phyloP scores from a whole-genome alignment of 2,797 vertebrate species.

The Hypotaenidia okinawae region DNA sequence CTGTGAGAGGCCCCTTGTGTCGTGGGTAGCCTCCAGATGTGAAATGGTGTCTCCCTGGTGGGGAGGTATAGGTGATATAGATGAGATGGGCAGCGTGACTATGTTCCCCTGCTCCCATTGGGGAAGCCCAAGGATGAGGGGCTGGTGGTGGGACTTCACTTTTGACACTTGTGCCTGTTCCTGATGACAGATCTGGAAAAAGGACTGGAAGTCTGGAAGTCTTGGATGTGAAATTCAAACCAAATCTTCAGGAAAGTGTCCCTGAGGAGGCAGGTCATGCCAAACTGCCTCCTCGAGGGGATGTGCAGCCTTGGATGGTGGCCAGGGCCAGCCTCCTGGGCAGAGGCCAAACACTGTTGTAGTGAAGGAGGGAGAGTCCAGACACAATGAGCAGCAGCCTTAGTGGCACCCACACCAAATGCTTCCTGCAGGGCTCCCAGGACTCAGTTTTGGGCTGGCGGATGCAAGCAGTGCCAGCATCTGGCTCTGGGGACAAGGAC shows the following conservation, averaged over 20 bases:
- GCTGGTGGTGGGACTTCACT: background rate
- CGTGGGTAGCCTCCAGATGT: background rate
- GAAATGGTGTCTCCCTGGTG: background rate
- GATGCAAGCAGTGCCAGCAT: background rate
- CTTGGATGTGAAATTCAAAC: background rate
- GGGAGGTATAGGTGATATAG: no score
- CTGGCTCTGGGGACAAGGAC: background rate
- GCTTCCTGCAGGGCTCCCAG: accelerated
- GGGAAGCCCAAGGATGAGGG: background rate
- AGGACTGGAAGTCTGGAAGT: background rate
- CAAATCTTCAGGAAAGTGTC: background rate
- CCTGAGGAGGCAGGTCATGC: background rate
- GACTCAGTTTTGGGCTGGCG: background rate
- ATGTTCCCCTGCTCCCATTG: accelerated
- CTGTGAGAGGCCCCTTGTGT: accelerated
- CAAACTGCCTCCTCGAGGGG: background rate
- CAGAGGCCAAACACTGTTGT: background rate
- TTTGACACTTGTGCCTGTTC: background rate
- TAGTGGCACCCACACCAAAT: accelerated
- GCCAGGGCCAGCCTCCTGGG: background rate
- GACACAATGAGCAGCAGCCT: background rate
- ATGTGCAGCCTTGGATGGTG: background rate
- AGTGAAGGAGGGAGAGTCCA: background rate
- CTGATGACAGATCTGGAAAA: background rate
- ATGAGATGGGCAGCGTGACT: background rate